These are phyloP conservation scores for Prenolepis imparis DNA, from an alignment of 2,888 invertebrate species.

Conservation along the genomic window DNA sequence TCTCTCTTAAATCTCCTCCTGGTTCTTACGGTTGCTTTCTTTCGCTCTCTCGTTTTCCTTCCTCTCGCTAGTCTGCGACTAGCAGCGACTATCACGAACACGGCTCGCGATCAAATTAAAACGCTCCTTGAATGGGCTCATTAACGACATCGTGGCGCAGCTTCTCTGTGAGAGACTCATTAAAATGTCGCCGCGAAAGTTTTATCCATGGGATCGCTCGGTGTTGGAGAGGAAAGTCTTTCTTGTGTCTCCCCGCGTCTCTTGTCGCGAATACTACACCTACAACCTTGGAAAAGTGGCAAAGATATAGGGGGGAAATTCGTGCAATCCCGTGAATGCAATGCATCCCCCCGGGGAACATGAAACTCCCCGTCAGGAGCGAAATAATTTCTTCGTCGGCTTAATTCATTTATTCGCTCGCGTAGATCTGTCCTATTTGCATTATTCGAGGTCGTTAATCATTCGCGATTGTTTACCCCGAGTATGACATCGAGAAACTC, in stretches of 20 bases:
- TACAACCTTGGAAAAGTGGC: neutral
- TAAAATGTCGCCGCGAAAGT: conserved; percentile 68
- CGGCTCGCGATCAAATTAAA: conserved; percentile 73
- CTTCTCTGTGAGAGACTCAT: conserved; percentile 69
- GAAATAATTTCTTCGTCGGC: conserved; percentile 45
- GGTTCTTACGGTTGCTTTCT: conserved; percentile 32
- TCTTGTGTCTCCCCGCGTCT: conserved; percentile 29
- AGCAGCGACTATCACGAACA: conserved; percentile 39
- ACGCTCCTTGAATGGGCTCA: conserved; percentile 72
- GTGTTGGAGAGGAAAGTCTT: neutral
- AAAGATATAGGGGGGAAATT: neutral
- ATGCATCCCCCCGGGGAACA: neutral
- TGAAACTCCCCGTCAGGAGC: neutral
- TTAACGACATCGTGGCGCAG: conserved; percentile 68
- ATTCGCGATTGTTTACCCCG: conserved; percentile 40
- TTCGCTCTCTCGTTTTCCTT: neutral
- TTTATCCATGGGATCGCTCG: conserved; percentile 30
- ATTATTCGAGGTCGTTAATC: conserved; percentile 47
- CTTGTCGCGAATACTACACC: conserved; percentile 10
- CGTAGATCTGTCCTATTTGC: conserved; percentile 38
- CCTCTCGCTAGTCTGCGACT: neutral
- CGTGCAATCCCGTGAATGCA: conserved; percentile 28
- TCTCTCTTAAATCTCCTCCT: conserved; percentile 27
- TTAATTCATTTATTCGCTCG: conserved; percentile 46
- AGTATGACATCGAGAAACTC: conserved; percentile 28